Evolutionary conservation across 2,113 vertebrate genomes (phyloP), one percentile per base, ranked within the genome.

Genomic region (Chrysochloris asiatica): DNA sequence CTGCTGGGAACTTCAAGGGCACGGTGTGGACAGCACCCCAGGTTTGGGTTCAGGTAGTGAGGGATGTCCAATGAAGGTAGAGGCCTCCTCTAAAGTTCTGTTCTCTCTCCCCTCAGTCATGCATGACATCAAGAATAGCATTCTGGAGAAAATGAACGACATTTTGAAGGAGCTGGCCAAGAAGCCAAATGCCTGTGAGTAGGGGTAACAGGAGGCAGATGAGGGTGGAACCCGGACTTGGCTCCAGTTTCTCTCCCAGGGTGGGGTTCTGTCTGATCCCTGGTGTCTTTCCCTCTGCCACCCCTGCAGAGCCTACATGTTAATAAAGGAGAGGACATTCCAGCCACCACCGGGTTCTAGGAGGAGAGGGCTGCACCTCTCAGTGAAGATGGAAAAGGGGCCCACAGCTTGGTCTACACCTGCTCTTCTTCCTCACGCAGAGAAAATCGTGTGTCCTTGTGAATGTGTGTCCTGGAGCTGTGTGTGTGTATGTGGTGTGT

Each of bases 121-220:
- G 26, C 28, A 0, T 0, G 0, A 75, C 0, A 61, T 92, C 67
- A 84, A 28, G 0, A 10, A 0, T 6, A 22, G 38, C 2, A 6
- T 63, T 33, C 17, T 33, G 36, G 19, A 36, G 8, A 69, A 22
- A 38, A 19, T 38, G 36, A 19, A 38, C 6, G 30, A 52, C 24
- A 54, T 79, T 48, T 30, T 59, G 1, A 5, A 26, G 2, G 5
- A 0, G 1, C 45, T 93, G 65, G 19, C 72, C 41, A 79, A 33
- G 30, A 22, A 5, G 13, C 1, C 10, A 33, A 36, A 10, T 0
- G 1, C 38, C 38, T 0, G 96, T 95, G 83, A 96, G 95, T 30
- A n/a, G 9, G 48, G 56, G 24, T 24, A 0, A 8, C 4, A 54
- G 28, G 38, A 19, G 8, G 69, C 0, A 14, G 50, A 12, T 11